Evolutionary conservation across 2,113 vertebrate species (phyloP).

Genomic region (Osmerus mordax): DNA sequence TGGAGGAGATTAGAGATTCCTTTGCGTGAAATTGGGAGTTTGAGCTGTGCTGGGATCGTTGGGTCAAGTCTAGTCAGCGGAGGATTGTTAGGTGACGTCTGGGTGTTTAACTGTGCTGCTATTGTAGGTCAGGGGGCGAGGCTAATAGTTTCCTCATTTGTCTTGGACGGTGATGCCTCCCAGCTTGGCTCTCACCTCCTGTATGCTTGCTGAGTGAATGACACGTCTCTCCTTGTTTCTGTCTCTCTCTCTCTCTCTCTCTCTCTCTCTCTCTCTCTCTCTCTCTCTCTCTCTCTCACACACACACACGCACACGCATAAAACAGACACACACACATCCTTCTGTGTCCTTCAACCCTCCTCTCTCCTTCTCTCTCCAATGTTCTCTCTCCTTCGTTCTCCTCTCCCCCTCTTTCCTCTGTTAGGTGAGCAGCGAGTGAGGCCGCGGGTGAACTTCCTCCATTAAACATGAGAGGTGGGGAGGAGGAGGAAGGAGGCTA

Average conservation of each 20-base stretch:
- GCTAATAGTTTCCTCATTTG: neutral
- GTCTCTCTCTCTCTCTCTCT: neutral
- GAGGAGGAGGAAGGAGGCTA: conserved; percentile 46
- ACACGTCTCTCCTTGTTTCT: too few species aligned
- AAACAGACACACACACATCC: neutral
- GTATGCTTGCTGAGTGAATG: too few species aligned
- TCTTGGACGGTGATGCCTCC: conserved; percentile 13
- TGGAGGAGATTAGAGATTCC: neutral
- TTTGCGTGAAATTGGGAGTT: neutral
- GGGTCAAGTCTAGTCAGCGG: conserved; percentile 40
- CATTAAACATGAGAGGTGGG: conserved; percentile 42
- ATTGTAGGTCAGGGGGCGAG: conserved; percentile 33
- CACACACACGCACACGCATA: too few species aligned
- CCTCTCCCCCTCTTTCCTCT: neutral
- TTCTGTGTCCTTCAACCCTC: conserved; percentile 9
- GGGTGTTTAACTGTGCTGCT: conserved; percentile 36
- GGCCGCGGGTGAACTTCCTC: conserved; percentile 31
- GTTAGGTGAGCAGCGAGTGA: conserved; percentile 24
- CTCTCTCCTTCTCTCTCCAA: conserved; percentile 1
- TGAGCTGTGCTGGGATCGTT: conserved; percentile 41
- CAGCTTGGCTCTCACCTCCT: too few species aligned
- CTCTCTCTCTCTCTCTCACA: neutral
- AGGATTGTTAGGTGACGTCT: conserved; percentile 34
- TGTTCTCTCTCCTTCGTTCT: neutral
- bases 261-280: too few species aligned